Conservation (phyloP, 2,888 invertebrate genomes). For the Ectemnius continuus region DNA sequence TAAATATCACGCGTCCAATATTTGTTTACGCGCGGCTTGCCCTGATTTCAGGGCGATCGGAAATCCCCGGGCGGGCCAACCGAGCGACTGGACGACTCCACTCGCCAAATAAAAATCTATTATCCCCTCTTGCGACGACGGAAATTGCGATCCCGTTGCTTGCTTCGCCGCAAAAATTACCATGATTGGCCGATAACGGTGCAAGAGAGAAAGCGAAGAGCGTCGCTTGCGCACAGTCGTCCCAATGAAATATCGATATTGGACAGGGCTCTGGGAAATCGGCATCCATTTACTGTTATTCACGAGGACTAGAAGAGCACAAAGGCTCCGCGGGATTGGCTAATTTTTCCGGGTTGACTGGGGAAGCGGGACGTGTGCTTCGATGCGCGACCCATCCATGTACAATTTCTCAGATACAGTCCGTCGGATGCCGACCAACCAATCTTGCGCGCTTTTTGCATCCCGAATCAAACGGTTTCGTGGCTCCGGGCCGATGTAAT, state of each 20-base stretch:
- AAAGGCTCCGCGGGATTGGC: constrained; percentile 63
- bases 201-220: background rate
- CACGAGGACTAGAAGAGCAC: constrained; percentile 36
- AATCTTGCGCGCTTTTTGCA: constrained; percentile 17
- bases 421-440: constrained; percentile 7
- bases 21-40: constrained; percentile 22
- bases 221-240: background rate
- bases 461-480: constrained; percentile 40
- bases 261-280: constrained; percentile 33
- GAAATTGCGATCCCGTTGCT: background rate
- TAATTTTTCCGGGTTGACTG: constrained; percentile 57
- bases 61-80: constrained; percentile 1
- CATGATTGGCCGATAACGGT: constrained; percentile 18
- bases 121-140: background rate
- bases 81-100: background rate
- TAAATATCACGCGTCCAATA: constrained; percentile 39
- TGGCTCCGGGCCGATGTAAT: constrained; percentile 41
- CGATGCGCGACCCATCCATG: constrained; percentile 30
- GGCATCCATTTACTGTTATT: constrained; percentile 54
- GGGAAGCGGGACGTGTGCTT: constrained; percentile 25
- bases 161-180: constrained; percentile 7
- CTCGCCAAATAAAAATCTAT: background rate
- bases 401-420: constrained; percentile 48
- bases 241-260: constrained; percentile 63
- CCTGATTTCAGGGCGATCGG: background rate